Percentiles rank a stretch among this genome's conserved stretches.
phyloP scores from a whole-genome alignment of 2,113 vertebrate species.

The Chinchilla lanigera region DNA sequence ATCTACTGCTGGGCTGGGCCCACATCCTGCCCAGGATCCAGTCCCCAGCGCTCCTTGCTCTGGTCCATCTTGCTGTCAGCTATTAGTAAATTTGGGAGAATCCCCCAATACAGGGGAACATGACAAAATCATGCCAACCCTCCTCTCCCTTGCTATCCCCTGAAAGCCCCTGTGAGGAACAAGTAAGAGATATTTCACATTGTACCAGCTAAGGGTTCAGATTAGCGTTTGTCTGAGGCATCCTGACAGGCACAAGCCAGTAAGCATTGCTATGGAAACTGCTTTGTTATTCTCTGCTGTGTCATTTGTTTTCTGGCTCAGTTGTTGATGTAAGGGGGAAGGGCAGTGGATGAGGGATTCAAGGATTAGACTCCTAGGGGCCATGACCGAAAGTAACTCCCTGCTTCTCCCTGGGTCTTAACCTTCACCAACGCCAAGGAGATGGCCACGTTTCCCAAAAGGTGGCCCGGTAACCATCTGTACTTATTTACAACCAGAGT shows the following conservation, averaged over 20 bases:
- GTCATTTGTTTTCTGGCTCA: constrained; percentile 65
- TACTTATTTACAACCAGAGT: background rate
- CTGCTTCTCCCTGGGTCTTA: background rate
- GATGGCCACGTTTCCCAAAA: background rate
- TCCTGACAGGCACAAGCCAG: constrained; percentile 47
- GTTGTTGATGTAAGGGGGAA: background rate
- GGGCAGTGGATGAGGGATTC: background rate
- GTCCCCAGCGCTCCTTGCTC: background rate
- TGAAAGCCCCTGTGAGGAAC: background rate
- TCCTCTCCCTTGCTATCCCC: background rate
- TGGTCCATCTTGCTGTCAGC: background rate
- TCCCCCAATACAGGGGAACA: background rate
- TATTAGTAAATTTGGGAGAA: background rate
- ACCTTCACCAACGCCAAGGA: background rate
- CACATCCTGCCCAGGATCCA: background rate
- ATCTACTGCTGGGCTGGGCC: background rate
- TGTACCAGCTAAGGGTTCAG: background rate
- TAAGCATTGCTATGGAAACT: constrained; percentile 68
- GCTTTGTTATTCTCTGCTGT: constrained; percentile 51
- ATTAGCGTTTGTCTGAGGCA: constrained; percentile 7
- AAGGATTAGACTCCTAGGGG: background rate
- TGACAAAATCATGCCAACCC: background rate
- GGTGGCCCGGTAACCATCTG: background rate
- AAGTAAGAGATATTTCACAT: constrained; percentile 23
- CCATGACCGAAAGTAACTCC: background rate